Conservation (phyloP, 2,797 vertebrate species). For the Taeniopygia guttata region DNA sequence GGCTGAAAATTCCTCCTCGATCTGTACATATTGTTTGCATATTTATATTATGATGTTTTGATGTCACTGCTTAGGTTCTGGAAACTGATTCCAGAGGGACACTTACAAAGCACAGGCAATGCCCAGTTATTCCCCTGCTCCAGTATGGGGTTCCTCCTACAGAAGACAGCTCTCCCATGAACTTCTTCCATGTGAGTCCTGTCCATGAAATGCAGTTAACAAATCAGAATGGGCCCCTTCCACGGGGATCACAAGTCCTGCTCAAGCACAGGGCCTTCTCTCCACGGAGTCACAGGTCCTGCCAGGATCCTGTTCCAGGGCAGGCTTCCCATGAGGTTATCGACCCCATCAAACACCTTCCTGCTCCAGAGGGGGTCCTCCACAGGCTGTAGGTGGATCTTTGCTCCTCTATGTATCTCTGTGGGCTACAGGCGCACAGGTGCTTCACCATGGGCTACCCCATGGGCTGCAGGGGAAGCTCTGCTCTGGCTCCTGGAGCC, state of each 20-base stretch:
- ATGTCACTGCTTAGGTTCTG: not conserved
- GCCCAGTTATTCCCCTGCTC: not conserved
- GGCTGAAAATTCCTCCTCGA: not conserved
- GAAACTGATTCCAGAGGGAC: not conserved
- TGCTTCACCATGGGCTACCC: not conserved
- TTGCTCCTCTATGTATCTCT: not conserved
- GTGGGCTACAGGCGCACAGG: not conserved
- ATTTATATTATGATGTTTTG: not conserved
- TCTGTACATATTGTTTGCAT: not conserved
- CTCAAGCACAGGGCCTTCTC: not conserved
- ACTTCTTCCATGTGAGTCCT: not conserved
- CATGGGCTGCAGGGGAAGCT: not conserved
- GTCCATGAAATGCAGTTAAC: not conserved
- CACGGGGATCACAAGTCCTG: not conserved
- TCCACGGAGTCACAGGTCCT: not conserved
- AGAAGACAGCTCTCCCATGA: not conserved
- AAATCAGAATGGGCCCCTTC: not conserved
- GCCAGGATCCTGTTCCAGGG: not conserved
- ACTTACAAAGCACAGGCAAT: not conserved
- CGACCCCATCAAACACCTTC: not conserved
- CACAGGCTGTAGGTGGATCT: not conserved
- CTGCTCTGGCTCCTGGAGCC: rapidly evolving
- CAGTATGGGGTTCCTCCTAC: not conserved
- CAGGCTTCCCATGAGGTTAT: no score
- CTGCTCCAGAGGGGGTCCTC: not conserved